Percentiles rank a stretch among this genome's conserved stretches.
Conservation (phyloP, 2,888 invertebrate species). For the Ceraclea dissimilis region DNA sequence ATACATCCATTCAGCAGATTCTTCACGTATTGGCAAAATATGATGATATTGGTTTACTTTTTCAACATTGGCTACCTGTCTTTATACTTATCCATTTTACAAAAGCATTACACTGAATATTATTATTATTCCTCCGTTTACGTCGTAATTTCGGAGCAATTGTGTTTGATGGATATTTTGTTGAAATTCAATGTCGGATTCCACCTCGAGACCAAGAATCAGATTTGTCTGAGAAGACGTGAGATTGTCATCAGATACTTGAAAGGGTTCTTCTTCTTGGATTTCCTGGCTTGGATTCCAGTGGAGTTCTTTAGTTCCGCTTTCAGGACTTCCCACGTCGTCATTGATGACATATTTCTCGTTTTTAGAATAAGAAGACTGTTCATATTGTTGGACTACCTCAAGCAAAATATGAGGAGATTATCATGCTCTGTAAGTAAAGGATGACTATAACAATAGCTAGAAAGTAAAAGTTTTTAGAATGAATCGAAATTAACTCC, state of each 20-base stretch:
- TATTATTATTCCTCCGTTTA: neutral
- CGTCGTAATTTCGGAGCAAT: slow-evolving; percentile 20
- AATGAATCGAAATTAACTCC: too few relatives aligned
- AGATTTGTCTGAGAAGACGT: slow-evolving; percentile 30
- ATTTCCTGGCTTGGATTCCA: slow-evolving; percentile 30
- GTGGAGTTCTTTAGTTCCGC: slow-evolving; percentile 27
- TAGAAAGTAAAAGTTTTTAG: too few relatives aligned
- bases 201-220: slow-evolving; percentile 30
- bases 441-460: too few relatives aligned
- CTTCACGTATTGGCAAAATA: slow-evolving; percentile 34
- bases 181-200: slow-evolving; percentile 35
- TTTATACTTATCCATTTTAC: neutral
- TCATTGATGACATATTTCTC: slow-evolving; percentile 9
- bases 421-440: neutral
- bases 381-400: slow-evolving; percentile 1
- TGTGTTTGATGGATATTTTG: slow-evolving; percentile 32
- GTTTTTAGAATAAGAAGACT: slow-evolving; percentile 5
- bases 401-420: neutral
- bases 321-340: neutral
- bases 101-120: neutral
- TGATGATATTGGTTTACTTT: slow-evolving; percentile 31
- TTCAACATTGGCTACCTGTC: slow-evolving; percentile 24
- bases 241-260: slow-evolving; percentile 29
- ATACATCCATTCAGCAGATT: slow-evolving; percentile 38
- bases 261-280: slow-evolving; percentile 29